Conservation (phyloP, 2,113 vertebrate species). For the Vidua chalybeata region DNA sequence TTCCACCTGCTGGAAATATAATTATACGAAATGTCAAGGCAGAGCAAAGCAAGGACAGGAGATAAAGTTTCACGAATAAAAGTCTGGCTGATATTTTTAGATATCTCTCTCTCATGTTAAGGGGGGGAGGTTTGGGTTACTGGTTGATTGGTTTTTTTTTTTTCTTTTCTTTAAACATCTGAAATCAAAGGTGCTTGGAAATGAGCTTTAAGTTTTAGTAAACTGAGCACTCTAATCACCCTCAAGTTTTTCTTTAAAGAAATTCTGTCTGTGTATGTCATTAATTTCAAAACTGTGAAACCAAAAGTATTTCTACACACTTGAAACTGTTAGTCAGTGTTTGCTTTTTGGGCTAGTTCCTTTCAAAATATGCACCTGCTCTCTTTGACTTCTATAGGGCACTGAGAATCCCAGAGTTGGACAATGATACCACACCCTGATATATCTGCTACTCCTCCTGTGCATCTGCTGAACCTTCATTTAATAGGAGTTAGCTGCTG, state of each 20-base stretch:
- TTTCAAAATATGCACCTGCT: neutral
- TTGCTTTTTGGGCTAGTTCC: neutral
- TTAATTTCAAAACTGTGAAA: neutral
- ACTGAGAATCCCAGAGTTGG: neutral
- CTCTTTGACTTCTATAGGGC: neutral
- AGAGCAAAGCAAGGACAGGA: constrained; percentile 55
- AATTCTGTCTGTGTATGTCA: neutral
- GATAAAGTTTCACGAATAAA: constrained; percentile 53
- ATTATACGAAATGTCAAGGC: constrained; percentile 63
- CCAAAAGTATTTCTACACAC: neutral
- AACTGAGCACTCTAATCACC: neutral
- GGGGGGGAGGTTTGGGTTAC: neutral
- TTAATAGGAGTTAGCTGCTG: neutral
- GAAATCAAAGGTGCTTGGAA: neutral
- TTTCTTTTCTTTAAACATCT: neutral
- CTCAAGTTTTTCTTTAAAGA: neutral
- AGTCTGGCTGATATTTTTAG: constrained; percentile 61
- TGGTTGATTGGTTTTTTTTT: neutral
- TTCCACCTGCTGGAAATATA: constrained; percentile 66
- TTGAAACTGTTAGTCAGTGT: constrained; percentile 10
- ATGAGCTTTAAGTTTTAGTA: neutral
- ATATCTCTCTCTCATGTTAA: neutral
- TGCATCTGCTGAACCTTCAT: neutral
- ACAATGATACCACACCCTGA: neutral
- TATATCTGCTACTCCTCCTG: neutral